Evolutionary conservation across 2,888 invertebrate genomes (phyloP).

Genomic region (Diloba caeruleocephala): DNA sequence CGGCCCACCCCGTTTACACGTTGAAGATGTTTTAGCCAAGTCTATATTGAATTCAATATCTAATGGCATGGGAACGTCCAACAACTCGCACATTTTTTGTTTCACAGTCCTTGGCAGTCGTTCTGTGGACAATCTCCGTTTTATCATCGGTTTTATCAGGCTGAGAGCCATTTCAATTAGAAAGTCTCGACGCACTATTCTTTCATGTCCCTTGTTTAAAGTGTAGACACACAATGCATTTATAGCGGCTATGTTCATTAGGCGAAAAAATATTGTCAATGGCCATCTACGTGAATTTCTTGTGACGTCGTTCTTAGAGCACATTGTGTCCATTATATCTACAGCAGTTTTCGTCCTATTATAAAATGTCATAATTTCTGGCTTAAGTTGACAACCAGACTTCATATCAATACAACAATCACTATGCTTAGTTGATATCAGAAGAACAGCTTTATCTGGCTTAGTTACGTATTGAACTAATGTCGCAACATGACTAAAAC

Average conservation of each 20-base stretch:
- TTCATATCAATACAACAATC: constrained; percentile 15
- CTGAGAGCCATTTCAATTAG: constrained; percentile 32
- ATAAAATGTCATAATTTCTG: constrained; percentile 26
- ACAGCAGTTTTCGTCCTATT: constrained; percentile 32
- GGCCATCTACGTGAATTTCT: constrained; percentile 42
- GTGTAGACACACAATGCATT: constrained; percentile 37
- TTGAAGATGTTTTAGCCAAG: constrained; percentile 10
- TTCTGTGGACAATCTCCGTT: constrained; percentile 24
- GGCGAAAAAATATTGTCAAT: constrained; percentile 32
- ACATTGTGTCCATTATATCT: constrained; percentile 30
- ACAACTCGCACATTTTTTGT: constrained; percentile 34
- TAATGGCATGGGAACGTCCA: constrained; percentile 22
- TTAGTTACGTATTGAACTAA: constrained; percentile 34
- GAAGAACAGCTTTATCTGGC: constrained; percentile 21
- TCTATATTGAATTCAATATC: constrained; percentile 26
- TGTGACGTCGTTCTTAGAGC: constrained; percentile 27
- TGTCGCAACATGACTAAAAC: constrained; percentile 24
- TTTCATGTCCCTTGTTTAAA: constrained; percentile 31
- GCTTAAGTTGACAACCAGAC: constrained; percentile 13
- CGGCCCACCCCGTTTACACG: constrained; percentile 13
- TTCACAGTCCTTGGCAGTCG: constrained; percentile 18
- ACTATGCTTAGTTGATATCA: constrained; percentile 31
- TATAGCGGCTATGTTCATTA: constrained; percentile 35
- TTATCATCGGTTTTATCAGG: constrained; percentile 34
- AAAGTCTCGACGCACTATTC: constrained; percentile 37